phyloP scores from a whole-genome alignment of 2,888 invertebrate species.

The Celastrina argiolus region DNA sequence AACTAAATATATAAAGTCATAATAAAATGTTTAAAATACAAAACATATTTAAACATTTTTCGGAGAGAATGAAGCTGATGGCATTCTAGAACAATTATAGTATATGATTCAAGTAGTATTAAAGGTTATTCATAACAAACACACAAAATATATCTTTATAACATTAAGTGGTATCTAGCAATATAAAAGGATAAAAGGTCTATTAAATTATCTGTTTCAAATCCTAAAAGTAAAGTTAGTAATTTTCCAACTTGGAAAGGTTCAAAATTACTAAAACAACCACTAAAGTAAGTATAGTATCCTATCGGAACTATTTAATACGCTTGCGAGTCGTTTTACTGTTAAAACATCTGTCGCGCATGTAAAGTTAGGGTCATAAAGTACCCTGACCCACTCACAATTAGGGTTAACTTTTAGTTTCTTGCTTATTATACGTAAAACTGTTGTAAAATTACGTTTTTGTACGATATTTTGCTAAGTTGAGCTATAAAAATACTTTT shows the following conservation, averaged over 20 bases:
- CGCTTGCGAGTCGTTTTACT: slow-evolving; percentile 48
- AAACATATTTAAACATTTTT: no score
- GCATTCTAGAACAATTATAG: no score
- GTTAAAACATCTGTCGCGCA: slow-evolving; percentile 68
- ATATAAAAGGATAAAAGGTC: no score
- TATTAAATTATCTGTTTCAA: no score
- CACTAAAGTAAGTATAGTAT: not conserved
- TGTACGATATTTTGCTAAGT: not conserved
- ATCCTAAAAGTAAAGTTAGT: no score
- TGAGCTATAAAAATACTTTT: not conserved
- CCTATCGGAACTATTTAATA: not conserved
- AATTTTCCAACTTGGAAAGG: not conserved
- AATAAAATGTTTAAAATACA: no score
- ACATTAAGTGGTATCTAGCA: no score
- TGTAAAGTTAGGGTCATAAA: slow-evolving; percentile 69
- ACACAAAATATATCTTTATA: no score
- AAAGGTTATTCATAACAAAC: no score
- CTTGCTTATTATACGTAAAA: not conserved
- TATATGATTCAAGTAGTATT: no score
- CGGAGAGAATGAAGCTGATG: no score
- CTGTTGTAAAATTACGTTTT: not conserved
- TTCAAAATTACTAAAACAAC: not conserved
- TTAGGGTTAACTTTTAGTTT: slow-evolving; percentile 1
- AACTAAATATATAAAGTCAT: no score
- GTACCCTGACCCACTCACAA: slow-evolving; percentile 46